Evolutionary conservation across 2,888 invertebrate genomes (phyloP), one percentile per base, ranked within the genome.

Genomic region (Schrankia costaestrigalis): DNA sequence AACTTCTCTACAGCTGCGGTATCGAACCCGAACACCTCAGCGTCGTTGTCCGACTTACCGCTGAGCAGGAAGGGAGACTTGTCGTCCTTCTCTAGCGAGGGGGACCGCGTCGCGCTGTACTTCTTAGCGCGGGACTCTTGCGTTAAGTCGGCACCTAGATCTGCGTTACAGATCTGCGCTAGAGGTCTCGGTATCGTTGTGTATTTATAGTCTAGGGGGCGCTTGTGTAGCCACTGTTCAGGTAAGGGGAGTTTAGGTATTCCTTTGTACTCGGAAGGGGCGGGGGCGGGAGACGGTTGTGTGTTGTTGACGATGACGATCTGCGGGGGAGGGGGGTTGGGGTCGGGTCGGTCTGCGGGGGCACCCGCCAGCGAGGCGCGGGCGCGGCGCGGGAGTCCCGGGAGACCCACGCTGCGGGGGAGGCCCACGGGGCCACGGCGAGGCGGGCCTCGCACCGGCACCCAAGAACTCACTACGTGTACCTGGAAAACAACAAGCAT

Each of bases 41-140:
- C 73, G 19, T 76, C 80, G 27, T 73, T 74, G 18, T 76, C 80
- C 3, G 68, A 59, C 26, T 72, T 75, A 1, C 77, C 78, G 38
- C 72, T 72, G 11, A 49, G 46, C 7, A 77, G 41, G 35, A 87
- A 84, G 4, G 89, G 89, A 0, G 83, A 81, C 35, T 83, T 87
- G 2, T 89, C 88, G 81, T 89, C 88, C 49, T 86, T 87, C 39
- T 89, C 89, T n/a, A 89, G 54, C 0, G 88, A 88, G 0, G 89
- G 89, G 0, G 89, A 89, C 6, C 89, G 59, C 0, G 89, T 87
- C 0, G 82, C 87, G 33, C 88, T 86, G 45, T 57, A 86, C 39
- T 82, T 85, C 35, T 81, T 84, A 1, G 77, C 67, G n/a, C 78
- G 63, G 1, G 72, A 56, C 30, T 79, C 83, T 25, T 77, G 74